Evolutionary conservation across 1,140 invertebrate species (phyloP).

Genomic region (Drosophila trapezifrons): DNA sequence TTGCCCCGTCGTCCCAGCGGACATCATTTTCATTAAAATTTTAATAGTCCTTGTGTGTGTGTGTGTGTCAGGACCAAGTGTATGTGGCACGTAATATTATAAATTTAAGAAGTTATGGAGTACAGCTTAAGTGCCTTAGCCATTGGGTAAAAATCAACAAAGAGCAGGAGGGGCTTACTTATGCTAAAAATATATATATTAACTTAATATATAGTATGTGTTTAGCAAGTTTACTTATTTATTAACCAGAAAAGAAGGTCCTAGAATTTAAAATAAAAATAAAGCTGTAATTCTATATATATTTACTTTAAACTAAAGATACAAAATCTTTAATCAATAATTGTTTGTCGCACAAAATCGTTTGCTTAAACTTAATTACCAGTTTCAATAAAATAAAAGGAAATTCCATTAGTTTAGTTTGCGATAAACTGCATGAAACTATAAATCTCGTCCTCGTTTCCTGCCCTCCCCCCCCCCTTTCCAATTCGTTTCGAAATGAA

Average conservation of each 20-base stretch:
- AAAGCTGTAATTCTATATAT: too few species aligned
- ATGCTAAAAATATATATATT: too few species aligned
- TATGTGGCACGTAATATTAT: conserved; percentile 65
- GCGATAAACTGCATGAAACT: conserved; percentile 6
- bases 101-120: conserved; percentile 62
- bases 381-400: neutral
- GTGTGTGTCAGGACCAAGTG: conserved; percentile 6
- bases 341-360: too few species aligned
- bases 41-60: conserved; percentile 62
- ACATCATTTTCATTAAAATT: conserved; percentile 80
- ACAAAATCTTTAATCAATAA: too few species aligned
- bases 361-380: neutral
- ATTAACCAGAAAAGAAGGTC: too few species aligned
- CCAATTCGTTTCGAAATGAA: conserved; percentile 16
- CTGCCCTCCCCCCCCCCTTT: neutral
- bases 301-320: too few species aligned
- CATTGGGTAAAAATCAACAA: neutral
- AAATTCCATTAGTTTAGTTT: conserved; percentile 15
- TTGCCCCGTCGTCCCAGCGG: conserved; percentile 56
- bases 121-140: conserved; percentile 14
- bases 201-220: too few species aligned
- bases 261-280: too few species aligned
- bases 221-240: too few species aligned
- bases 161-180: neutral
- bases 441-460: conserved; percentile 23